phyloP scores from a whole-genome alignment of 2,113 vertebrate genomes.

The Chrysochloris asiatica region DNA sequence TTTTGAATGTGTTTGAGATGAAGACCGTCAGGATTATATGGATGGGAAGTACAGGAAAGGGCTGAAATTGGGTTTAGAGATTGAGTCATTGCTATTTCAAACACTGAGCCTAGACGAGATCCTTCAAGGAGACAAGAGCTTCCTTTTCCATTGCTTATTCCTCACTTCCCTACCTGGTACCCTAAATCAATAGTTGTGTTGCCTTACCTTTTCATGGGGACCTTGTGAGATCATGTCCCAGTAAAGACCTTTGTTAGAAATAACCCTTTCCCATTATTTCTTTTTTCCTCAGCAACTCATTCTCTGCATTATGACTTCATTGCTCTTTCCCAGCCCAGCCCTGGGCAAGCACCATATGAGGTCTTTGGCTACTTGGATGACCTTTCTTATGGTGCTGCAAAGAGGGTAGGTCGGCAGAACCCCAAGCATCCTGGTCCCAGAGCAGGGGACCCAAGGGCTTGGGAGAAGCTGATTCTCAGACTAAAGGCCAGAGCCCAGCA shows the following conservation, averaged over 20 bases:
- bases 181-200: neutral
- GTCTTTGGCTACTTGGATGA: neutral
- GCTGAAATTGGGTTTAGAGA: neutral
- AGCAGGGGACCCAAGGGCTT: neutral
- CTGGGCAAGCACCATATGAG: neutral
- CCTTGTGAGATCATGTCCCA: neutral
- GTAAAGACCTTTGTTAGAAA: no score
- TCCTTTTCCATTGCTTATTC: neutral
- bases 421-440: neutral
- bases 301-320: neutral
- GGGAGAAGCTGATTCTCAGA: conserved; percentile 17
- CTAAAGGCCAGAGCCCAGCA: neutral
- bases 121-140: neutral
- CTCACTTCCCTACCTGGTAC: no score
- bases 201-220: neutral
- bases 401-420: neutral
- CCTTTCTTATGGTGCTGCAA: neutral
- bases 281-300: neutral
- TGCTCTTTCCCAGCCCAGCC: neutral
- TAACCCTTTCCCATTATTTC: neutral
- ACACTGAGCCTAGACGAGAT: neutral
- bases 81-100: neutral
- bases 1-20: neutral
- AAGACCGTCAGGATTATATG: neutral
- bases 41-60: neutral